Evolutionary conservation across 2,113 vertebrate genomes (phyloP).

Genomic region (Corydoras maculifer): DNA sequence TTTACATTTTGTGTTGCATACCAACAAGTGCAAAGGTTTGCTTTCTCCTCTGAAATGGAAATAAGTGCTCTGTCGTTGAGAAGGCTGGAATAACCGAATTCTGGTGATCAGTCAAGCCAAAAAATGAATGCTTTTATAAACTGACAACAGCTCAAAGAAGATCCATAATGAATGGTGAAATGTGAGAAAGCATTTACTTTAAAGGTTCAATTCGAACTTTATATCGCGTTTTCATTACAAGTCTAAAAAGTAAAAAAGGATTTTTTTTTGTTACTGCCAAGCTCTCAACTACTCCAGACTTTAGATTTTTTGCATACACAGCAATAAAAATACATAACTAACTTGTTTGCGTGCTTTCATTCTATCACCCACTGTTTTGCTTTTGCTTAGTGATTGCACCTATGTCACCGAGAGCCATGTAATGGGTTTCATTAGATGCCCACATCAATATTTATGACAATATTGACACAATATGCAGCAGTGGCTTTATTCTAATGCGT

Average conservation of each 20-base stretch:
- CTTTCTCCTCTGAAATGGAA: conserved; percentile 47
- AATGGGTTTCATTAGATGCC: conserved; percentile 39
- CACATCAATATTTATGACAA: conserved; percentile 42
- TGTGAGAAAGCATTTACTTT: conserved; percentile 15
- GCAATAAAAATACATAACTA: conserved; percentile 9
- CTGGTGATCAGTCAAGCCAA: conserved; percentile 24
- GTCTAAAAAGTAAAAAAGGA: background rate
- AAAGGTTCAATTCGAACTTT: conserved; percentile 48
- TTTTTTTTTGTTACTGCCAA: background rate
- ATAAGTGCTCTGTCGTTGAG: conserved; percentile 58
- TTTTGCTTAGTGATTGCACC: background rate
- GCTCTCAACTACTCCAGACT: conserved; percentile 3
- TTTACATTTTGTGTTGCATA: too few species aligned
- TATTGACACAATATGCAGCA: conserved; percentile 59
- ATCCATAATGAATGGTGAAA: conserved; percentile 50
- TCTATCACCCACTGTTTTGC: conserved; percentile 9
- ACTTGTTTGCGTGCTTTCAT: conserved; percentile 30
- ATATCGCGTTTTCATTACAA: background rate
- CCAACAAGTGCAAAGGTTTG: background rate
- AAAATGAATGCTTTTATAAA: conserved; percentile 53
- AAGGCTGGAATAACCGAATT: conserved; percentile 56
- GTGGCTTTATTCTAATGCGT: conserved; percentile 63
- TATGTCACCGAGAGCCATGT: conserved; percentile 18
- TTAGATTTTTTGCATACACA: background rate
- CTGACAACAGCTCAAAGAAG: conserved; percentile 48